These are phyloP conservation scores for Synergus umbraculus DNA, from an alignment of 2,888 invertebrate species.

Conservation along the genomic window DNA sequence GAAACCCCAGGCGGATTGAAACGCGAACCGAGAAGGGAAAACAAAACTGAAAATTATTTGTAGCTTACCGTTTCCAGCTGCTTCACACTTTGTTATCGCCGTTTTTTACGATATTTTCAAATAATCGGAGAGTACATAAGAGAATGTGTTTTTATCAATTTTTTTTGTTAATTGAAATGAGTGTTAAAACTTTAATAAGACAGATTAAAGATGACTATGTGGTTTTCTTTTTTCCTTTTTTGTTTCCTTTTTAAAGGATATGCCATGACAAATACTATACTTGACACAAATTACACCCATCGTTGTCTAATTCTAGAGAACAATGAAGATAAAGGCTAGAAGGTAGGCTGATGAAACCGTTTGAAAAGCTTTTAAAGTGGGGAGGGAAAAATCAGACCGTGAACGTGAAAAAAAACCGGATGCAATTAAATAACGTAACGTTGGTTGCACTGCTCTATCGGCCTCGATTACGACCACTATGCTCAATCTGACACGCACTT, in stretches of 20 bases:
- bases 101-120: not conserved
- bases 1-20: conserved; percentile 16
- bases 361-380: conserved; percentile 23
- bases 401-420: conserved; percentile 40
- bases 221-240: not conserved
- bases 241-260: not conserved
- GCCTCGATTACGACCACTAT: conserved; percentile 28
- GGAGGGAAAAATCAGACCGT: conserved; percentile 39
- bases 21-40: not conserved
- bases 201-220: not conserved
- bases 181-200: not conserved
- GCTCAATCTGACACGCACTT: conserved; percentile 36
- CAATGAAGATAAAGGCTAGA: not conserved
- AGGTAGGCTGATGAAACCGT: not conserved
- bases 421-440: conserved; percentile 28
- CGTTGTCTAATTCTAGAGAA: conserved; percentile 18
- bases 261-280: not conserved
- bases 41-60: conserved; percentile 19
- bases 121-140: not conserved
- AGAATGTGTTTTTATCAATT: not conserved
- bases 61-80: conserved; percentile 15
- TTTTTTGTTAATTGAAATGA: not conserved
- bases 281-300: conserved; percentile 21
- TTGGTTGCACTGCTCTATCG: conserved; percentile 28
- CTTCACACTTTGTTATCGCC: not conserved